Conservation (phyloP, 2,888 invertebrate genomes). For the Leucozona laternaria region DNA sequence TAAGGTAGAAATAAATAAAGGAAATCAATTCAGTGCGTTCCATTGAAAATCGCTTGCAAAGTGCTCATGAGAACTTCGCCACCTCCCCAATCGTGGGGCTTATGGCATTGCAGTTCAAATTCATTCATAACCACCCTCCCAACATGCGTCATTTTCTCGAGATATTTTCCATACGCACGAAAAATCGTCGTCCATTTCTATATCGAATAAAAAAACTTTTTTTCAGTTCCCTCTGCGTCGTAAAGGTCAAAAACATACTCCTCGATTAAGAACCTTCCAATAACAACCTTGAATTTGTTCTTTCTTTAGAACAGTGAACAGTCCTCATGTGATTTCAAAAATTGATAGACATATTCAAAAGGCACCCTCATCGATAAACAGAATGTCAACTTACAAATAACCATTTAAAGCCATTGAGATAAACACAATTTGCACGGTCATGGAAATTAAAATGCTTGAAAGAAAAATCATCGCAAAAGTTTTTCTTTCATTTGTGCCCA, state of each 20-base stretch:
- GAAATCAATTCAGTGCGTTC: no score
- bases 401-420: not conserved
- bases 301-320: not conserved
- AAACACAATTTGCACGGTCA: not conserved
- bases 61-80: no score
- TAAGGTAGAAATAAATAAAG: no score
- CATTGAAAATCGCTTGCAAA: no score
- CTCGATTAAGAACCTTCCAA: not conserved
- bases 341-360: not conserved
- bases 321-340: not conserved
- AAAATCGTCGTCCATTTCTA: not conserved
- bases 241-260: not conserved
- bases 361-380: not conserved
- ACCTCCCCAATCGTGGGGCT: no score
- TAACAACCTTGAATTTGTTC: not conserved
- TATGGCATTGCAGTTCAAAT: no score
- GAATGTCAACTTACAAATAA: not conserved
- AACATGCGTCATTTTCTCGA: not conserved
- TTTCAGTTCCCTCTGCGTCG: not conserved
- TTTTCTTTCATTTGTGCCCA: not conserved
- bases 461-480: not conserved
- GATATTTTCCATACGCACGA: not conserved
- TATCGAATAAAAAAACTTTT: not conserved
- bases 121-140: no score
- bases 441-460: not conserved